phyloP scores from a whole-genome alignment of 2,113 vertebrate species.

The Peromyscus californicus region DNA sequence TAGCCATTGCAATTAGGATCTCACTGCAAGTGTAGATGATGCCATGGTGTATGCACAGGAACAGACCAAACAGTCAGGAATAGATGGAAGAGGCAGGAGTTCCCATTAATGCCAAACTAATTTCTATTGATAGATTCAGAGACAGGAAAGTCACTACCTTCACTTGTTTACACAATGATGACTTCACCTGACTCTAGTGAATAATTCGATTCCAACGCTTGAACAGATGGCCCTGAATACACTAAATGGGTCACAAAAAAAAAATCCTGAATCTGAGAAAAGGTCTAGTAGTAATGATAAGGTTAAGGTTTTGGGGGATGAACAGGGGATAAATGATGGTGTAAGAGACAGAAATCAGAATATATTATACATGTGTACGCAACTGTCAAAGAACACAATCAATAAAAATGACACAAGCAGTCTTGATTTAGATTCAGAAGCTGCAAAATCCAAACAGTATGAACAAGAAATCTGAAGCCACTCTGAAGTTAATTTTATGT shows the following conservation, averaged over 20 bases:
- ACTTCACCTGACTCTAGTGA: too few relatives aligned
- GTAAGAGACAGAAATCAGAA: not conserved
- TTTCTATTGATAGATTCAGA: not conserved
- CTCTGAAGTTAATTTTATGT: not conserved
- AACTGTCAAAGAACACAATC: too few relatives aligned
- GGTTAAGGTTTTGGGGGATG: not conserved
- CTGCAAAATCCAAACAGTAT: not conserved
- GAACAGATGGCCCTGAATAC: too few relatives aligned
- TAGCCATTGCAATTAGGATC: not conserved
- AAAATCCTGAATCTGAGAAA: not conserved
- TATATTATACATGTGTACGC: not conserved
- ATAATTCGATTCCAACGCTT: not conserved
- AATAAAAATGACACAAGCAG: not conserved
- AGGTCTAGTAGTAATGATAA: not conserved
- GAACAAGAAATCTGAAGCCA: not conserved
- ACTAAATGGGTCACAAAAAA: not conserved
- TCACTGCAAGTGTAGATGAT: not conserved
- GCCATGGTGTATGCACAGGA: not conserved
- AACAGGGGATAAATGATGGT: not conserved
- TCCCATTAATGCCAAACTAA: not conserved
- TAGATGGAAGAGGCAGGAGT: not conserved
- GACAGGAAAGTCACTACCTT: not conserved
- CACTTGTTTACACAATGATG: not conserved
- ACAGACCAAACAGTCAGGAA: accelerated
- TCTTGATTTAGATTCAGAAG: not conserved